Evolutionary conservation across 2,113 vertebrate genomes (phyloP).

Genomic region (Morone chrysops): DNA sequence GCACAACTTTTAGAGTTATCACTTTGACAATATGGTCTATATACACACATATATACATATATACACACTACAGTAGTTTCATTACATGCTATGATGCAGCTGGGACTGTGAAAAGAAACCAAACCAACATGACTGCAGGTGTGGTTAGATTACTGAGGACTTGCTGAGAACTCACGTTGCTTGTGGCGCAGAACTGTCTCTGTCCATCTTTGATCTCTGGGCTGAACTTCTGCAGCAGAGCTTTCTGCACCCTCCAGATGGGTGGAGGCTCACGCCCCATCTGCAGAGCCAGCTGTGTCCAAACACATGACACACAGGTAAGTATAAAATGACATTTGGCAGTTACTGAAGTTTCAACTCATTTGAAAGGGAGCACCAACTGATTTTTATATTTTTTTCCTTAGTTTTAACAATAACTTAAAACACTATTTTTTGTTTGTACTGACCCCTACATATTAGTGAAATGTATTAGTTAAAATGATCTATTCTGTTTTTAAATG

Average conservation of each 20-base stretch:
- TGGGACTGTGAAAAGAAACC: background rate
- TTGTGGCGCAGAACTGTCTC: conserved; percentile 94
- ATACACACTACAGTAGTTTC: background rate
- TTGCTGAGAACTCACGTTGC: conserved; percentile 88
- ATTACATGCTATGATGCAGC: background rate
- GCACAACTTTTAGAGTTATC: background rate
- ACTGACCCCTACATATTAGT: background rate
- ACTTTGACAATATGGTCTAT: background rate
- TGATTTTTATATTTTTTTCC: background rate
- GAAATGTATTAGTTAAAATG: background rate
- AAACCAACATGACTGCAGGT: background rate
- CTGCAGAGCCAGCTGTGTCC: conserved; percentile 88
- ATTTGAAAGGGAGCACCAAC: background rate
- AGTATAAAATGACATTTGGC: background rate
- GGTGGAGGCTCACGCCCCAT: conserved; percentile 92
- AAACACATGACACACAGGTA: conserved; percentile 18
- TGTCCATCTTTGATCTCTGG: conserved; percentile 96
- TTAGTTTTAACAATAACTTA: background rate
- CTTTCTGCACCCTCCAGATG: conserved; percentile 95
- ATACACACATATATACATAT: background rate
- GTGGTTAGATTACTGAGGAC: conserved; percentile 1
- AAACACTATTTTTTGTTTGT: background rate
- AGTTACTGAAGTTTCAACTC: background rate
- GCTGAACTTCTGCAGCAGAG: conserved; percentile 93
- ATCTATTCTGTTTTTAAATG: background rate